phyloP scores from a whole-genome alignment of 2,797 vertebrate species.

The Parauchenoglanis punctatus region DNA sequence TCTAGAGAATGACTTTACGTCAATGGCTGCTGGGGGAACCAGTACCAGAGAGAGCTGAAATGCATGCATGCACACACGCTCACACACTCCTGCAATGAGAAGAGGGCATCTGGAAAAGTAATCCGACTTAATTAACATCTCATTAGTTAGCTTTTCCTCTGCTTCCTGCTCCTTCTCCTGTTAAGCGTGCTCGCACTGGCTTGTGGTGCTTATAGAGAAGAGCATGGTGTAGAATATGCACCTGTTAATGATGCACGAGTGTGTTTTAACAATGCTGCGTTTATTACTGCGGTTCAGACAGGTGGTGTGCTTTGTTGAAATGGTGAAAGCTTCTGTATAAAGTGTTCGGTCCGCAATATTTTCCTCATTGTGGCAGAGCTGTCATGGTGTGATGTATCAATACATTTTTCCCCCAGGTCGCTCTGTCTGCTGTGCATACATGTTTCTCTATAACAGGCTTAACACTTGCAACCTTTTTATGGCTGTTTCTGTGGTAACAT shows the following conservation, averaged over 20 bases:
- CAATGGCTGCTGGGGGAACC: slow-evolving; percentile 37
- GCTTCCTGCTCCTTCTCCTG: slow-evolving; percentile 7
- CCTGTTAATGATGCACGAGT: background rate
- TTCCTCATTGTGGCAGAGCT: background rate
- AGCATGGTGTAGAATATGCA: slow-evolving; percentile 10
- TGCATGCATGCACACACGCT: slow-evolving; percentile 11
- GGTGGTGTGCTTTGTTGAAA: background rate
- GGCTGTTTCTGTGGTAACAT: background rate
- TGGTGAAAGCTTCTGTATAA: background rate
- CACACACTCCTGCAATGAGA: slow-evolving; percentile 13
- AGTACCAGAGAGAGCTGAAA: slow-evolving; percentile 52
- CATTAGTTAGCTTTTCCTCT: slow-evolving; percentile 24
- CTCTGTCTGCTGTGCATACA: background rate
- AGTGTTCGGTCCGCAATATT: background rate
- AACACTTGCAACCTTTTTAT: background rate
- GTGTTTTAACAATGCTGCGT: background rate
- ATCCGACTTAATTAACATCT: slow-evolving; percentile 39
- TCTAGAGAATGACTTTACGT: slow-evolving; percentile 42
- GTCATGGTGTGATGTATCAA: background rate
- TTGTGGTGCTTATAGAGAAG: background rate
- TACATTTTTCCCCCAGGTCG: background rate
- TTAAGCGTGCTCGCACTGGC: background rate
- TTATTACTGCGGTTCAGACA: background rate
- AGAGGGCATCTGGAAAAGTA: slow-evolving; percentile 25
- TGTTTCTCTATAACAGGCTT: background rate